A percentile compares a stretch with the other conserved stretches of the same genome.
phyloP scores from a whole-genome alignment of 2,888 invertebrate species.

The Leucania comma region DNA sequence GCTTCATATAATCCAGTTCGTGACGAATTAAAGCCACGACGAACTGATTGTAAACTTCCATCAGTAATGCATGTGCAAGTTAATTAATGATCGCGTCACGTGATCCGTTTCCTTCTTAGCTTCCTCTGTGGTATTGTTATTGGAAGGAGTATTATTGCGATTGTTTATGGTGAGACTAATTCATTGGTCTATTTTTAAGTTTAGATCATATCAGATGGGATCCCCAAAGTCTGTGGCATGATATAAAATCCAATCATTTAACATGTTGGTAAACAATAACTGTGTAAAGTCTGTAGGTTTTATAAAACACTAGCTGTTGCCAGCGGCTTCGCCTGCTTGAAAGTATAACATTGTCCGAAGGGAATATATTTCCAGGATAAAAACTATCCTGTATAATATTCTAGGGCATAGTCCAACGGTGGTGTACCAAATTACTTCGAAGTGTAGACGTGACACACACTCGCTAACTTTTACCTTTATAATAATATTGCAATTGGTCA shows the following conservation, averaged over 20 bases:
- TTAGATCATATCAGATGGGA: too few relatives aligned
- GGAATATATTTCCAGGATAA: too few relatives aligned
- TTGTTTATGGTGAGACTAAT: constrained; percentile 9
- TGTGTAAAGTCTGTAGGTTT: neutral
- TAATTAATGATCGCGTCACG: constrained; percentile 31
- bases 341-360: too few relatives aligned
- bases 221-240: too few relatives aligned
- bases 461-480: too few relatives aligned
- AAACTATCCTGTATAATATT: too few relatives aligned
- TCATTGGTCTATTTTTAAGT: neutral
- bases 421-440: too few relatives aligned
- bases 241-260: too few relatives aligned
- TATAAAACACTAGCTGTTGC: neutral
- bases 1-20: constrained; percentile 41
- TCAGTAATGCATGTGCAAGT: constrained; percentile 33
- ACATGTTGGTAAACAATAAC: neutral
- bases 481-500: too few relatives aligned
- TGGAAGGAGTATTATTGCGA: constrained; percentile 4
- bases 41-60: constrained; percentile 10
- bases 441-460: too few relatives aligned
- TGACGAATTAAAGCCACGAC: constrained; percentile 42
- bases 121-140: constrained; percentile 25
- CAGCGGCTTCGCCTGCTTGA: too few relatives aligned
- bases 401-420: too few relatives aligned
- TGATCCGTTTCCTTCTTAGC: constrained; percentile 32